These are phyloP conservation scores for Diploptera punctata DNA, from an alignment of 2,888 invertebrate species.

Conservation along the genomic window DNA sequence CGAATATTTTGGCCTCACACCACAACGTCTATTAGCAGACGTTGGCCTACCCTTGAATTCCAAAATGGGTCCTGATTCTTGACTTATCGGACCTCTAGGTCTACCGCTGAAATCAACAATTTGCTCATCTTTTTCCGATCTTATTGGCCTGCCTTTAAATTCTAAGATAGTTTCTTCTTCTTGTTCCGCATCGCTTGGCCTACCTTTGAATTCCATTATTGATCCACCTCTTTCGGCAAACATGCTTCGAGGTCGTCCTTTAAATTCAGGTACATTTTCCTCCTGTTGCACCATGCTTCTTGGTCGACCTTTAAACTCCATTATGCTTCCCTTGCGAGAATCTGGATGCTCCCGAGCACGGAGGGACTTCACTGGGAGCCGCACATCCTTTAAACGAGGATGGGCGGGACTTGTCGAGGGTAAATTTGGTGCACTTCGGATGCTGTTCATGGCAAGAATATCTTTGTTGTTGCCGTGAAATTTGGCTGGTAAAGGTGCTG, in stretches of 20 bases:
- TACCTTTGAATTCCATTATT: constrained; percentile 76
- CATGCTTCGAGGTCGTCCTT: constrained; percentile 51
- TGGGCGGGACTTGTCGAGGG: constrained; percentile 71
- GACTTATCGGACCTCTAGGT: constrained; percentile 24
- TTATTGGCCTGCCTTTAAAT: constrained; percentile 42
- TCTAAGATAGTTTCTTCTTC: constrained; percentile 36
- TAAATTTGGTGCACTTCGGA: constrained; percentile 80
- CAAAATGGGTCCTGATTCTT: constrained; percentile 60
- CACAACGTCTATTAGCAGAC: constrained; percentile 58
- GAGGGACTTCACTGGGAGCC: constrained; percentile 74
- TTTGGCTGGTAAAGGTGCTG: constrained; percentile 82
- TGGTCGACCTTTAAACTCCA: constrained; percentile 74
- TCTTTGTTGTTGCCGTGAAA: constrained; percentile 69
- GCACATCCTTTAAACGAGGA: constrained; percentile 74
- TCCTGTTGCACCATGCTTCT: constrained; percentile 42
- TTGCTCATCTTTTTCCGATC: constrained; percentile 40
- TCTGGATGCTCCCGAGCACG: constrained; percentile 65
- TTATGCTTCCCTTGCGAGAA: constrained; percentile 48
- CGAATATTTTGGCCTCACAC: constrained; percentile 65
- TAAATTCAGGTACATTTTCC: constrained; percentile 22
- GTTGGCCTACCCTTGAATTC: constrained; percentile 68
- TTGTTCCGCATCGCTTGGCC: constrained; percentile 53
- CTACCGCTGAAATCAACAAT: constrained; percentile 46
- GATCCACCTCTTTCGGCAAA: constrained; percentile 56
- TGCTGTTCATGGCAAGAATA: constrained; percentile 71